Conservation (phyloP, 2,888 invertebrate genomes). For the Dolichopus griseipennis region DNA sequence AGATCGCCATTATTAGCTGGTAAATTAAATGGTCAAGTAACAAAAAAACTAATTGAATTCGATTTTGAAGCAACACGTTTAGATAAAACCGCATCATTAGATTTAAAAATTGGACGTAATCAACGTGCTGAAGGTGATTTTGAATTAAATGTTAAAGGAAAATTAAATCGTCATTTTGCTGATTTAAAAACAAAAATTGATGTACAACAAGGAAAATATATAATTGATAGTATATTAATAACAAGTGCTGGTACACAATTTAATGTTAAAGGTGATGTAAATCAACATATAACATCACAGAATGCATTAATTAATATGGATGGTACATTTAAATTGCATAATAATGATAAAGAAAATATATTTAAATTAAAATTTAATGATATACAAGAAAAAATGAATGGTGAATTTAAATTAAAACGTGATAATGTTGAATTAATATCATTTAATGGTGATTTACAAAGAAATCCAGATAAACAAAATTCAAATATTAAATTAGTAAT, state of each 20-base stretch:
- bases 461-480: conserved; percentile 39
- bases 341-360: conserved; percentile 32
- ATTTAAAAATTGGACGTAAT: conserved; percentile 43
- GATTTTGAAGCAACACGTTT: conserved; percentile 51
- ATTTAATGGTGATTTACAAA: conserved; percentile 18
- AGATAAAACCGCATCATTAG: conserved; percentile 49
- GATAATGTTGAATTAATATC: conserved; percentile 20
- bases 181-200: conserved; percentile 32
- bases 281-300: conserved; percentile 31
- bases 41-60: conserved; percentile 49
- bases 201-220: conserved; percentile 37
- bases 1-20: conserved; percentile 24
- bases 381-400: conserved; percentile 39
- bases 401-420: conserved; percentile 34
- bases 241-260: conserved; percentile 37
- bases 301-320: conserved; percentile 36
- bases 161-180: conserved; percentile 37
- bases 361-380: conserved; percentile 32
- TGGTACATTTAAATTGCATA: conserved; percentile 30
- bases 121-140: conserved; percentile 41
- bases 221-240: conserved; percentile 30
- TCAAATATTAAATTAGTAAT: conserved; percentile 49
- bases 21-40: conserved; percentile 50
- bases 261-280: conserved; percentile 34
- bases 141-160: conserved; percentile 52